phyloP scores from a whole-genome alignment of 2,888 invertebrate genomes.

The Sarcophaga carnaria region DNA sequence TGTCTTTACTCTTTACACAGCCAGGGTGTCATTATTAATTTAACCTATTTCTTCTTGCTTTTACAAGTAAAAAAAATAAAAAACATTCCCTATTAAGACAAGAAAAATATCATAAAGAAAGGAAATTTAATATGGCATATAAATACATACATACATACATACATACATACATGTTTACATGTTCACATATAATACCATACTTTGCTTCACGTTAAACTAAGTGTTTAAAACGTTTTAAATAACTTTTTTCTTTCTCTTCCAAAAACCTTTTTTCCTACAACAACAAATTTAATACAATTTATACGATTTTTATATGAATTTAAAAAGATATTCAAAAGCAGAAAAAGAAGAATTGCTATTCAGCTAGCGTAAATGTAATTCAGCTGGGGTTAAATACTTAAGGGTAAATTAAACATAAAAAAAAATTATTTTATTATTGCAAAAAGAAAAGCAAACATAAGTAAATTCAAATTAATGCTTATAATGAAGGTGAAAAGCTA shows the following conservation, averaged over 20 bases:
- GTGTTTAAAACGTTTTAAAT: conserved; percentile 56
- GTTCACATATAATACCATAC: background rate
- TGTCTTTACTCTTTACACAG: conserved; percentile 19
- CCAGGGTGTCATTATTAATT: conserved; percentile 79
- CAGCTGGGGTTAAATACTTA: background rate
- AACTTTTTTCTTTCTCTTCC: background rate
- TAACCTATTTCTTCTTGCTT: conserved; percentile 74
- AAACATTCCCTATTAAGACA: conserved; percentile 47
- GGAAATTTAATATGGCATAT: conserved; percentile 62
- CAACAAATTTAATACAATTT: conserved; percentile 21
- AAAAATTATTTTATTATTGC: background rate
- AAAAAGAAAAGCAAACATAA: too few relatives aligned
- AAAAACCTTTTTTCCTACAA: background rate
- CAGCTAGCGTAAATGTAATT: conserved; percentile 4
- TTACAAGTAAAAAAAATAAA: conserved; percentile 37
- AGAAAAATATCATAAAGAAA: conserved; percentile 10
- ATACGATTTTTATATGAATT: conserved; percentile 31
- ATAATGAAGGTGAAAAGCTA: too few relatives aligned
- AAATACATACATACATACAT: conserved; percentile 7
- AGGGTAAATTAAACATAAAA: background rate
- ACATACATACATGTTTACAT: background rate
- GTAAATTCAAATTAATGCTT: too few relatives aligned
- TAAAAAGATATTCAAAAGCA: conserved; percentile 7
- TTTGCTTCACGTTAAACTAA: conserved; percentile 38
- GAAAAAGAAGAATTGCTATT: background rate